phyloP scores from a whole-genome alignment of 2,113 vertebrate species.

The Lucifuga dentata region DNA sequence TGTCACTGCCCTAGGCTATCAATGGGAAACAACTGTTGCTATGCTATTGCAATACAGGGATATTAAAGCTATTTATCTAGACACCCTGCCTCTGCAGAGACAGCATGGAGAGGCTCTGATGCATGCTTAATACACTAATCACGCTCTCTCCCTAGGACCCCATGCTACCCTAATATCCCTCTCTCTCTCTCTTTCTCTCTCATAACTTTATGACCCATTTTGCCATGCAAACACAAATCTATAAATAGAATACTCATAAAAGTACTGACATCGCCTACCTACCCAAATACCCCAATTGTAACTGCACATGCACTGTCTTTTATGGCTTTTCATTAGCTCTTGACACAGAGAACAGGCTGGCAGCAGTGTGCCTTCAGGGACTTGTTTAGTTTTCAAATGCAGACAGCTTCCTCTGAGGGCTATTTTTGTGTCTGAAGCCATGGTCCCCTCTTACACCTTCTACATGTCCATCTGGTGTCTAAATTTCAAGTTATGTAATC shows the following conservation, averaged over 20 bases:
- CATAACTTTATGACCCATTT: conserved; percentile 54
- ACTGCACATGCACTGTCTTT: conserved; percentile 6
- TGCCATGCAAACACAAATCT: conserved; percentile 45
- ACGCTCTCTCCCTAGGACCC: conserved; percentile 63
- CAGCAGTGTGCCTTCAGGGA: conserved; percentile 24
- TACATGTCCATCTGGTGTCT: conserved; percentile 58
- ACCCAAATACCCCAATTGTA: conserved; percentile 28
- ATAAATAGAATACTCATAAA: conserved; percentile 41
- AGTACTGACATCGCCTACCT: conserved; percentile 23
- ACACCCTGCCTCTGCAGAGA: conserved; percentile 55
- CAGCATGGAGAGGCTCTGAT: conserved; percentile 71
- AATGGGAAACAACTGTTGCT: conserved; percentile 80
- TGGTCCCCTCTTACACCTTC: conserved; percentile 33
- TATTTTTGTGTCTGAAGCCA: conserved; percentile 30
- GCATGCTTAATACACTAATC: conserved; percentile 78
- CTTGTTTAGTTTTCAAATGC: conserved; percentile 57
- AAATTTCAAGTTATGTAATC: conserved; percentile 31
- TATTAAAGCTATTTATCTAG: conserved; percentile 81
- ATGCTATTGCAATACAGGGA: conserved; percentile 58
- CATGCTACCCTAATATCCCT: conserved; percentile 50
- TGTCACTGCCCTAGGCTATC: conserved; percentile 58
- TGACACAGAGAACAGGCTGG: conserved; percentile 27
- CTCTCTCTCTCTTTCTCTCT: conserved; percentile 43
- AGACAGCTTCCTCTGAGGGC: conserved; percentile 30
- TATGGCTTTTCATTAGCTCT: conserved; percentile 4